Conservation (phyloP, 1,140 invertebrate genomes). For the Drosophila pseudoananassae region DNA sequence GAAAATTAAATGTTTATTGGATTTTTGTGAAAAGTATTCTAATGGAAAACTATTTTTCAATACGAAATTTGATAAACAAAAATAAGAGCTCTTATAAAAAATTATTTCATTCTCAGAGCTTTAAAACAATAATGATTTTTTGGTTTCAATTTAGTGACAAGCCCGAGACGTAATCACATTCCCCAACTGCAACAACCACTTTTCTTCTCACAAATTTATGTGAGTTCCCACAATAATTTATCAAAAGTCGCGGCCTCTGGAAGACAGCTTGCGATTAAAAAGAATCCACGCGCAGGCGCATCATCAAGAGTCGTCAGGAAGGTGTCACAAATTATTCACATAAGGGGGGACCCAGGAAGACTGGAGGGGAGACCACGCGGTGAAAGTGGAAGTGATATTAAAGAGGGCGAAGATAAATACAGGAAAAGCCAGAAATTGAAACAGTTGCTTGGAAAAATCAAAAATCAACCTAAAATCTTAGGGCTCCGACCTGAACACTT, state of each 20-base stretch:
- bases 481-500: conserved; percentile 15
- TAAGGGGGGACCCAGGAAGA: conserved; percentile 8
- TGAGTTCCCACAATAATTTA: conserved; percentile 73
- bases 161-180: not conserved
- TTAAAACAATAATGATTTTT: not conserved
- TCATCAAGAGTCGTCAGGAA: conserved; percentile 51
- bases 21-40: no score
- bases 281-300: conserved; percentile 47
- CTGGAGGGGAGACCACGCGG: not conserved
- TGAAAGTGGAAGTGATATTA: conserved; percentile 75
- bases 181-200: conserved; percentile 4
- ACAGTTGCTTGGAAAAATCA: conserved; percentile 78
- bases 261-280: conserved; percentile 24
- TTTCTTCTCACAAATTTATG: conserved; percentile 24
- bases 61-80: not conserved
- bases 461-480: conserved; percentile 51
- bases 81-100: no score
- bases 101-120: not conserved
- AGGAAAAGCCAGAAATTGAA: conserved; percentile 54
- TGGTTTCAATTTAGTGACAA: not conserved
- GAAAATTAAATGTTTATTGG: no score
- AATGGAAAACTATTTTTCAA: no score
- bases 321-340: conserved; percentile 78
- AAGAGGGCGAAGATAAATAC: conserved; percentile 66
- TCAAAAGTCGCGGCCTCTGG: conserved; percentile 26